Conservation (phyloP, 2,888 invertebrate species). For the Hetaerina titia region DNA sequence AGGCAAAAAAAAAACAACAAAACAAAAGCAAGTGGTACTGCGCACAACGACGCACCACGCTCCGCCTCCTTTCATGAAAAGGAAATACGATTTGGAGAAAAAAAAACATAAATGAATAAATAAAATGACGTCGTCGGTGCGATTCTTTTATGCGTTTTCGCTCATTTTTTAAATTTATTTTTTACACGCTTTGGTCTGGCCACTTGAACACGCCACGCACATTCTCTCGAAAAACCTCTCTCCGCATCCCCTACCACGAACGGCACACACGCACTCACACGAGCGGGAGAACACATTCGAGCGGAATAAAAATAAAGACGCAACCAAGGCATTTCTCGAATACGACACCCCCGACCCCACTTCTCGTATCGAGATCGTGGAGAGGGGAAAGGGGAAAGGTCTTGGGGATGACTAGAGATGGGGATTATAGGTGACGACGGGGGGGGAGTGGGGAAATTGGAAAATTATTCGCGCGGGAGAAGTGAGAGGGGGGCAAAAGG, state of each 20-base stretch:
- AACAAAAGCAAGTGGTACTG: conserved; percentile 20
- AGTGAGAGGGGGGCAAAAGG: no score
- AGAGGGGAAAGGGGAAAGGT: conserved; percentile 27
- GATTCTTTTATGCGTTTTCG: neutral
- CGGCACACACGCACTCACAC: neutral
- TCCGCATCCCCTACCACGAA: neutral
- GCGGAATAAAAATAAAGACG: neutral
- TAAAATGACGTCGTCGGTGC: neutral
- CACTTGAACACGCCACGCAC: conserved; percentile 24
- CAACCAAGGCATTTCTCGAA: neutral
- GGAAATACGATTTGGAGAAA: neutral
- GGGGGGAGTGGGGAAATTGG: neutral
- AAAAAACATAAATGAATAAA: neutral
- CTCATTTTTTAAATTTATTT: neutral
- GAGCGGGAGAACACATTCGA: neutral
- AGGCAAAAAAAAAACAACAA: neutral
- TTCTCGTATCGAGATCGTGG: conserved; percentile 9
- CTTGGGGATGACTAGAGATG: neutral
- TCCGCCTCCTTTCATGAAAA: conserved; percentile 26
- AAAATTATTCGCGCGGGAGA: neutral
- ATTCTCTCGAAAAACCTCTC: neutral
- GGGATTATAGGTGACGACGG: neutral
- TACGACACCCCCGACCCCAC: neutral
- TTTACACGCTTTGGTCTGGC: conserved; percentile 8
- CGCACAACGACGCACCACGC: conserved; percentile 24